These are phyloP conservation scores for Deilephila elpenor DNA, from an alignment of 2,888 invertebrate genomes.

Conservation along the genomic window DNA sequence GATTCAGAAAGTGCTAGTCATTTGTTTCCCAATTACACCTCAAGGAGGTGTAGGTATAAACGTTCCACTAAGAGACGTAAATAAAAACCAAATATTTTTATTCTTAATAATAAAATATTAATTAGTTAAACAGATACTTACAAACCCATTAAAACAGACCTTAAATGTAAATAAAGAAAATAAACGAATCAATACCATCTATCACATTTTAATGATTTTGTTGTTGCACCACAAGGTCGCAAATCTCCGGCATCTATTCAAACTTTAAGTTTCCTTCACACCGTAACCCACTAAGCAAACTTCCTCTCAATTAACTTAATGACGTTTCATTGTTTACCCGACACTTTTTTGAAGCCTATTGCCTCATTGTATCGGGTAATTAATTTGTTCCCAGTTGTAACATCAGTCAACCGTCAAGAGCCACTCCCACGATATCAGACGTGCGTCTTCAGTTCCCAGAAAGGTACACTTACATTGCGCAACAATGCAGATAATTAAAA, in stretches of 20 bases:
- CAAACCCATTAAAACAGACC: neutral
- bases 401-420: slow-evolving; percentile 77
- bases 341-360: slow-evolving; percentile 49
- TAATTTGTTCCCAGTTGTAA: slow-evolving; percentile 77
- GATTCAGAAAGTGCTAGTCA: neutral
- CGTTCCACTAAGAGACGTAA: neutral
- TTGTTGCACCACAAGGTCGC: neutral
- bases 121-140: neutral
- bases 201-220: neutral
- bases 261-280: slow-evolving; percentile 32
- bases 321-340: slow-evolving; percentile 52
- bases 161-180: neutral
- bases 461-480: slow-evolving; percentile 58
- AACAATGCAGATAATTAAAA: slow-evolving; percentile 61
- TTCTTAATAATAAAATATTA: neutral
- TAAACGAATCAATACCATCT: neutral
- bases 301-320: slow-evolving; percentile 52
- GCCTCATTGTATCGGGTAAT: slow-evolving; percentile 66
- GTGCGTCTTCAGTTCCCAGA: slow-evolving; percentile 57
- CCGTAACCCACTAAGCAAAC: slow-evolving; percentile 47
- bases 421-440: slow-evolving; percentile 75
- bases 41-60: neutral
- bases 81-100: neutral
- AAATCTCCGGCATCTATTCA: neutral
- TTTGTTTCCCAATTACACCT: neutral